These are phyloP conservation scores for Drosophila mayaguana DNA, from an alignment of 2,888 invertebrate genomes.

Conservation along the genomic window DNA sequence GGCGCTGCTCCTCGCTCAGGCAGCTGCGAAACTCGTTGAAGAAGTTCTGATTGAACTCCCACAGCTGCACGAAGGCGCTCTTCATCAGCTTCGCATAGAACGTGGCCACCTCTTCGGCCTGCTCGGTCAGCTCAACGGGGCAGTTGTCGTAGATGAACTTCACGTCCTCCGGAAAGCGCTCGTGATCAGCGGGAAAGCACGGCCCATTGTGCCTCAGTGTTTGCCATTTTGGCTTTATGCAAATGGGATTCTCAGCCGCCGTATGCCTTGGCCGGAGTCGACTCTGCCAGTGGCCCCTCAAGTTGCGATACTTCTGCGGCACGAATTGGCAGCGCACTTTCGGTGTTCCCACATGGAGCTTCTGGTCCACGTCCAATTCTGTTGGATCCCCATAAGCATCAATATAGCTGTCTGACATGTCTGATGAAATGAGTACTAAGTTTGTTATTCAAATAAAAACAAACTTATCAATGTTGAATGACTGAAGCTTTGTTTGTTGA, in stretches of 20 bases:
- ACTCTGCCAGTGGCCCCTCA: background rate
- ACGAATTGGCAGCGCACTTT: background rate
- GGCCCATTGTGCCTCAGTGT: conserved; percentile 37
- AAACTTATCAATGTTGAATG: background rate
- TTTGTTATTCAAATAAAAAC: background rate
- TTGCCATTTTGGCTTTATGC: conserved; percentile 16
- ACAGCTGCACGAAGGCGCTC: background rate
- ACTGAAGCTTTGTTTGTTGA: background rate
- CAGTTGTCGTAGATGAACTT: conserved; percentile 15
- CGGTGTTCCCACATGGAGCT: background rate
- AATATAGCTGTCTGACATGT: background rate
- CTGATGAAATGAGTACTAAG: background rate
- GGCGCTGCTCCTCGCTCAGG: conserved; percentile 2
- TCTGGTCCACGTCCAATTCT: background rate
- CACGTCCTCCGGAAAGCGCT: conserved; percentile 16
- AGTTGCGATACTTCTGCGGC: background rate
- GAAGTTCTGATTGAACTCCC: conserved; percentile 26
- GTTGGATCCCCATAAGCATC: background rate
- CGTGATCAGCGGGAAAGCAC: conserved; percentile 12
- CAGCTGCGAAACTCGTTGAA: conserved; percentile 24
- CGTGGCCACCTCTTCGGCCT: conserved; percentile 40
- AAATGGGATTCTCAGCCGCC: background rate
- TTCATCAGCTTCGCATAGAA: conserved; percentile 26
- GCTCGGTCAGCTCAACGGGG: conserved; percentile 15
- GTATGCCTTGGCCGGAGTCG: background rate